Evolutionary conservation across 2,888 invertebrate genomes (phyloP), one percentile per base, ranked within the genome.

Genomic region (Deilephila elpenor): DNA sequence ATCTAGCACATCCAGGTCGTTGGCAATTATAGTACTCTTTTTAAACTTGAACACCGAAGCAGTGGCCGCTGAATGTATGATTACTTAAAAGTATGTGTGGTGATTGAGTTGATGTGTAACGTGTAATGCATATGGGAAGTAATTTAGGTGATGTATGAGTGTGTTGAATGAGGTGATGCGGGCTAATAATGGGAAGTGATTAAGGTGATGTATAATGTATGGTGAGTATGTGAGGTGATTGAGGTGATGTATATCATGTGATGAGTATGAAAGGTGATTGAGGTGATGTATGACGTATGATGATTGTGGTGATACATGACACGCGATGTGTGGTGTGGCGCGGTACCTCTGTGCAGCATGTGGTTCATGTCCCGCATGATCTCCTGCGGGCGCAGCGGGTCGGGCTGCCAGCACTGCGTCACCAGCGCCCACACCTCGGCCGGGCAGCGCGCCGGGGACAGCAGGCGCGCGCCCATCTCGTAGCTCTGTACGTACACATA

Each of bases 291-390:
- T 51, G 51, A n/a, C 1, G 37, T 20, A 17, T 53, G 25, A 17
- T 51, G 29, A 44, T 44, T 8, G 44, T 11, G 44, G 11, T 44
- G 44, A 37, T 44, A 3, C 1, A 20, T 44, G 67, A 20, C 44
- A 32, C 0, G 64, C 6, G 19, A 5, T n/a, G 20, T 34, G 19
- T 59, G 8, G 25, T 25, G 32, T 32, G 20, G 34, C 20, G 34
- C 17, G 29, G 14, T 75, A 96, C 96, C 96, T 92, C 97, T 96
- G 86, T 97, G 97, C 78, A 97, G 91, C 86, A 97, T 96, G 88
- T 97, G 97, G 91, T 97, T 97, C 79, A 98, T 96, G 91, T 98
- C 97, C 86, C 98, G 95, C 96, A 98, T 97, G 83, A 98, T 97
- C 76, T 96, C 97, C 91, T 98, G 98, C 72, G 97, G 98, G 81